Percentiles rank a stretch among this genome's conserved stretches.
Evolutionary conservation across 2,113 vertebrate species (phyloP).

Genomic region (Cacatua alba): DNA sequence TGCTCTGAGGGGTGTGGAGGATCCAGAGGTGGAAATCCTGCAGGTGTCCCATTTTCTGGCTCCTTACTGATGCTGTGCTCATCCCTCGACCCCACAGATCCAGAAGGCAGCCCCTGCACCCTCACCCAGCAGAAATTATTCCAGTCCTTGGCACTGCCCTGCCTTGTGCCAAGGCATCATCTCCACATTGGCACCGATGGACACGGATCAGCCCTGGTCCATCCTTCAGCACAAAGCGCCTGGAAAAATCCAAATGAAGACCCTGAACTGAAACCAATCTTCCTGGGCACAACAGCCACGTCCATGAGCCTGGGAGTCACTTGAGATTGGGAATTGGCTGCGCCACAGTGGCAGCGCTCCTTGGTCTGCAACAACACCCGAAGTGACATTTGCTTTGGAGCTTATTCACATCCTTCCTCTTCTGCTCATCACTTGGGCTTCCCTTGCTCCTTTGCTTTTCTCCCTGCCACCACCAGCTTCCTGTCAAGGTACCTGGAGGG

Average conservation of each 20-base stretch:
- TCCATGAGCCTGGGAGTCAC: fast-evolving
- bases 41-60: fast-evolving
- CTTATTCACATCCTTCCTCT: neutral
- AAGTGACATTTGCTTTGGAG: neutral
- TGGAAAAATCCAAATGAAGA: neutral
- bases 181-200: fast-evolving
- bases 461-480: neutral
- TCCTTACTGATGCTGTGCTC: fast-evolving
- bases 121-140: fast-evolving
- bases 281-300: fast-evolving
- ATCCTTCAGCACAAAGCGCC: neutral
- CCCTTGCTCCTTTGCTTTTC: neutral
- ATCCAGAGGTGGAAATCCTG: fast-evolving
- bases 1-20: neutral
- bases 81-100: neutral
- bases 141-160: fast-evolving
- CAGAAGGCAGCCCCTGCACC: neutral
- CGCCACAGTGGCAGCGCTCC: fast-evolving
- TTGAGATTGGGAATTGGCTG: neutral
- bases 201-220: fast-evolving
- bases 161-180: neutral
- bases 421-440: neutral
- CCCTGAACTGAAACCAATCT: neutral
- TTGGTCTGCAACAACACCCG: fast-evolving
- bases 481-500: fast-evolving